Evolutionary conservation across 2,888 invertebrate genomes (phyloP), one percentile per base, ranked within the genome.

Genomic region (Megamerina dolium): DNA sequence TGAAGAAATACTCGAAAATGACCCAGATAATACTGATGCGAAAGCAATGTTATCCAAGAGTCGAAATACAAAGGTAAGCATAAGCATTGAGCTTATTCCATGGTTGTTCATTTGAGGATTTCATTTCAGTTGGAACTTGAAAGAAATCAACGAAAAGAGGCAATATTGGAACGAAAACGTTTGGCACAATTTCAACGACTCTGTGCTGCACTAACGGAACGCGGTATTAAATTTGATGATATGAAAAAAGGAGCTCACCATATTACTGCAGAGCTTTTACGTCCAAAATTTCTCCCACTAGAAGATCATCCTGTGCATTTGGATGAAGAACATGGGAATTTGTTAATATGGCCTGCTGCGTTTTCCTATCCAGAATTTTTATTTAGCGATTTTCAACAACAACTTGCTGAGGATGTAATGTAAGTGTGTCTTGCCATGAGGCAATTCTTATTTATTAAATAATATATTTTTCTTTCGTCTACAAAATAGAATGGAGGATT

Each of bases 301-400:
- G 77, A 78, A 32, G 77, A 81, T 41, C 72, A 76, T 45, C 76
- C 79, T 38, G 87, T 88, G 1, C 76, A 77, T 57, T 58, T 87
- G 10, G 73, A 78, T 58, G 70, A 80, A 1, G 62, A 64, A 27
- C 57, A 73, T 12, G 73, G 72, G 10, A 66, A 71, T 31, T 69
- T 96, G 10, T n/a, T n/a, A n/a, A 72, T 82, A 38, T 96, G 94
- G 94, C 95, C 95, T 0, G 83, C 92, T 0, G 74, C 89, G 14
- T 80, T 95, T 53, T 73, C 90, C 10, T 96, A 94, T 69, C 95
- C 95, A 0, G 93, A 95, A 70, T 83, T 83, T 61, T 76, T 82
- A 45, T 81, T 86, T 58, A 87, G 90, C 37, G 96, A 97, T 69
- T 88, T 92, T 56, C 78, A 96, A 30, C 82, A 86, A 65, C 77